These are phyloP conservation scores for Phylloscopus trochilus DNA, from an alignment of 2,113 vertebrate species.

Conservation along the genomic window DNA sequence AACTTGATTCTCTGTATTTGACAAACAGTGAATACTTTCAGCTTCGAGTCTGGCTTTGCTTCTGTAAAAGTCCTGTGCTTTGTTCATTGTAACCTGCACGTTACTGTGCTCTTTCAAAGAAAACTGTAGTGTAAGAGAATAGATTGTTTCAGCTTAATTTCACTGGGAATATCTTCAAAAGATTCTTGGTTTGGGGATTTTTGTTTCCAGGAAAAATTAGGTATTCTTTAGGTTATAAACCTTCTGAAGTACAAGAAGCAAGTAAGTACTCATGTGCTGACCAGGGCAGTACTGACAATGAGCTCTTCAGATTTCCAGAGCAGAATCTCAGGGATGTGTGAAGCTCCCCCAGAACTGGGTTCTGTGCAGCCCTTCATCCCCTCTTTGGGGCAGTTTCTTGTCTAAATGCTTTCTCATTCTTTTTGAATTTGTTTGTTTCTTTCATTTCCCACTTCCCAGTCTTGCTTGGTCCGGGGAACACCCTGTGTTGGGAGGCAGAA, in stretches of 20 bases:
- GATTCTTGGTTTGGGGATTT: not conserved
- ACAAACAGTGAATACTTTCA: not conserved
- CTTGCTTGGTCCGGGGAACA: not conserved
- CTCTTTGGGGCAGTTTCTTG: not conserved
- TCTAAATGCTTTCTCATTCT: not conserved
- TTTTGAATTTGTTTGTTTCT: not conserved
- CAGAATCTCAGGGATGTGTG: not conserved
- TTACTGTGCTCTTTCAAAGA: not conserved
- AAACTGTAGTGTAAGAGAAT: not conserved
- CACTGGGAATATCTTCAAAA: not conserved
- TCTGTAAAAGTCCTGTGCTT: not conserved
- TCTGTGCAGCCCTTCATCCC: not conserved
- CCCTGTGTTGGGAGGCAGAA: not conserved
- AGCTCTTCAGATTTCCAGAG: not conserved
- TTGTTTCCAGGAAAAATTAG: not conserved
- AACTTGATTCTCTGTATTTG: not conserved
- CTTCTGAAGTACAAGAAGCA: not conserved
- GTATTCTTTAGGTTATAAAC: not conserved
- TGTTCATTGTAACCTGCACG: not conserved
- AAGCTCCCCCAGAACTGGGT: not conserved
- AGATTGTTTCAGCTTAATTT: not conserved
- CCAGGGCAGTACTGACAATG: not conserved
- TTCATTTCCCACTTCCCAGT: not conserved
- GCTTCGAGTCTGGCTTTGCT: not conserved
- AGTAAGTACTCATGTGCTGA: fast-evolving